Evolutionary conservation across 1,140 invertebrate species (phyloP).

Genomic region (Drosophila yakuba): DNA sequence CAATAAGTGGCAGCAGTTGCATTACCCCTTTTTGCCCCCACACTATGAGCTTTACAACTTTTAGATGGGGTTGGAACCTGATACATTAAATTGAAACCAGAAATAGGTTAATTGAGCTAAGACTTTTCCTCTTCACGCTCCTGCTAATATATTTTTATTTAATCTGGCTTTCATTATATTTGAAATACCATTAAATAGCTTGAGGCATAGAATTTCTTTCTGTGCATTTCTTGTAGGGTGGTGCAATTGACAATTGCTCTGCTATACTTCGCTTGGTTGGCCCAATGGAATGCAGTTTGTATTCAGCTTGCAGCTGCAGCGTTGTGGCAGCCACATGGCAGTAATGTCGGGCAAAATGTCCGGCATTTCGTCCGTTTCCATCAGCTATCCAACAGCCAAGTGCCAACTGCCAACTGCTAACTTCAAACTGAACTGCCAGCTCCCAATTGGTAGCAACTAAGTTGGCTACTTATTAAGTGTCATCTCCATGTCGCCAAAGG

Average conservation of each 20-base stretch:
- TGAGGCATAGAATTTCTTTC: neutral
- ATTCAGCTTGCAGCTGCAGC: conserved; percentile 40
- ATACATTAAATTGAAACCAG: neutral
- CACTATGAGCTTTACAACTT: neutral
- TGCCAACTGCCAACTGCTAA: neutral
- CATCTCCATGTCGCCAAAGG: conserved; percentile 74
- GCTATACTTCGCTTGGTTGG: conserved; percentile 28
- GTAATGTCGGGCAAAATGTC: conserved; percentile 55
- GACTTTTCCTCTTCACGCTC: neutral
- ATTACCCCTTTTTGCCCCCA: conserved; percentile 18
- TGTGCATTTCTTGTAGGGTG: conserved; percentile 50
- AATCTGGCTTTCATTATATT: neutral
- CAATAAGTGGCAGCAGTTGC: conserved; percentile 21
- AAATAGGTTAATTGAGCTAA: conserved; percentile 4
- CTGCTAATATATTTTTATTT: neutral
- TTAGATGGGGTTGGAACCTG: neutral
- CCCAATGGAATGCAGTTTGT: conserved; percentile 50
- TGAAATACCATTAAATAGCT: neutral
- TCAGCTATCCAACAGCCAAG: conserved; percentile 3
- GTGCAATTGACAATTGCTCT: conserved; percentile 66
- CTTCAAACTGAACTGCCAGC: neutral
- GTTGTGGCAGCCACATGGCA: conserved; percentile 62
- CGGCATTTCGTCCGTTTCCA: conserved; percentile 39
- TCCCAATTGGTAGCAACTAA: conserved; percentile 21
- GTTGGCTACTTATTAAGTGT: conserved; percentile 63